Conservation (phyloP, 1,140 invertebrate genomes). For the Conopomorpha cramerella region DNA sequence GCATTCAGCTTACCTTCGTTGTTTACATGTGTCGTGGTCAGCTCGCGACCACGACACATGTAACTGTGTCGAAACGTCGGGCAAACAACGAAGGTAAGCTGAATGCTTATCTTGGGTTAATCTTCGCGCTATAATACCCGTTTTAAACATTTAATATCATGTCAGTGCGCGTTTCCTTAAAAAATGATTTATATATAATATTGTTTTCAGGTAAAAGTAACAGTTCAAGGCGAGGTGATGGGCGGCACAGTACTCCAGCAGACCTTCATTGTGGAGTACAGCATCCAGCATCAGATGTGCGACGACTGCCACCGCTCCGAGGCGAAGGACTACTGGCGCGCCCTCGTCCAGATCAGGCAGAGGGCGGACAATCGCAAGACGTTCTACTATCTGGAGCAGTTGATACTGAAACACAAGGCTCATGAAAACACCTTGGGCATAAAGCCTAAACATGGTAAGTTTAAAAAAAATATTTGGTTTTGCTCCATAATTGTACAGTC, state of each 20-base stretch:
- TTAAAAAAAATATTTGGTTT: conserved; percentile 5
- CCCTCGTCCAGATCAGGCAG: conserved; percentile 84
- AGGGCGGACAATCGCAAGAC: conserved; percentile 95
- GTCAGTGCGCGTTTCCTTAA: no score
- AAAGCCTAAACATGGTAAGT: conserved; percentile 85
- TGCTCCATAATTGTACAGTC: no score
- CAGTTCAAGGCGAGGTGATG: conserved; percentile 93
- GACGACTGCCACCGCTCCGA: conserved; percentile 95
- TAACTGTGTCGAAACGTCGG: no score
- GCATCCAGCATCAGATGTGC: conserved; percentile 93
- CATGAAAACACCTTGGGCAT: conserved; percentile 92
- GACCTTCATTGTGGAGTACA: conserved; percentile 94
- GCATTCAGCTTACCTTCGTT: no score
- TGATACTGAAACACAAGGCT: conserved; percentile 94
- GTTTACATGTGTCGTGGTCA: no score
- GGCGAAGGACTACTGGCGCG: conserved; percentile 98
- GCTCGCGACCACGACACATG: no score
- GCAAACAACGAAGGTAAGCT: no score
- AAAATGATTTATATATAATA: no score
- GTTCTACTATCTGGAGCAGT: conserved; percentile 96
- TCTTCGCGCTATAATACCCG: no score
- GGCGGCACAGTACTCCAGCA: conserved; percentile 85
- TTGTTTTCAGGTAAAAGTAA: conserved; percentile 87
- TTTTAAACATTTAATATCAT: no score
- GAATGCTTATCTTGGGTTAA: no score